Percentiles rank a stretch among this genome's conserved stretches.
Conservation (phyloP, 2,797 vertebrate species). For the Carapus acus region DNA sequence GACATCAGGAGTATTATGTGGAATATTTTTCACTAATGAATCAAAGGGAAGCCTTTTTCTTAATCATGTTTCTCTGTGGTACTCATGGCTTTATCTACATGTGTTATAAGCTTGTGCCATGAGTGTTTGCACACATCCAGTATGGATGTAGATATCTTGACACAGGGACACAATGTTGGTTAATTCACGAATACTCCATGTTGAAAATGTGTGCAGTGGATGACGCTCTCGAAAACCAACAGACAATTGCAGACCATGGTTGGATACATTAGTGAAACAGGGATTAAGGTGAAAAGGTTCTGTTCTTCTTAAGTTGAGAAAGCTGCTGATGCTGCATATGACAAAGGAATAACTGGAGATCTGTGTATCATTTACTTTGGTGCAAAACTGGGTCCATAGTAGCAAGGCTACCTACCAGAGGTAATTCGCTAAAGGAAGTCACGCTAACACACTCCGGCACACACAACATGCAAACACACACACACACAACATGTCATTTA, state of each 20-base stretch:
- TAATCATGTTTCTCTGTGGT: constrained; percentile 37
- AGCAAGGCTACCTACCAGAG: constrained; percentile 14
- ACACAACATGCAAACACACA: constrained; percentile 32
- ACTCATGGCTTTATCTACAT: constrained; percentile 27
- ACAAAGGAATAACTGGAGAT: not conserved
- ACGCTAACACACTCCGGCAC: not conserved
- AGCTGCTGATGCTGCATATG: constrained; percentile 9
- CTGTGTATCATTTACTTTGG: constrained; percentile 1
- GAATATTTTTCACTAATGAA: constrained; percentile 38
- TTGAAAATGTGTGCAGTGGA: constrained; percentile 15
- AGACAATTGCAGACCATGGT: constrained; percentile 19
- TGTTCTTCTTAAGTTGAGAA: too few species aligned
- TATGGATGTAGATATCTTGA: constrained; percentile 20
- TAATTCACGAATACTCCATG: constrained; percentile 12
- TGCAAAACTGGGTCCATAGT: constrained; percentile 27
- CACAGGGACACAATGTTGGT: constrained; percentile 25
- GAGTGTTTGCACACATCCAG: constrained; percentile 34
- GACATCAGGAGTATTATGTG: constrained; percentile 20
- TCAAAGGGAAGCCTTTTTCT: constrained; percentile 56
- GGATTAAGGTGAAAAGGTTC: too few species aligned
- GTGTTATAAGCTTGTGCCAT: constrained; percentile 23
- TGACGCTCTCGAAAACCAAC: constrained; percentile 27
- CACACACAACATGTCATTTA: constrained; percentile 41
- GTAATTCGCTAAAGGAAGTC: constrained; percentile 5
- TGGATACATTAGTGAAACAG: constrained; percentile 20